These are phyloP conservation scores for Otus sunia DNA, from an alignment of 2,113 vertebrate species.

Conservation along the genomic window DNA sequence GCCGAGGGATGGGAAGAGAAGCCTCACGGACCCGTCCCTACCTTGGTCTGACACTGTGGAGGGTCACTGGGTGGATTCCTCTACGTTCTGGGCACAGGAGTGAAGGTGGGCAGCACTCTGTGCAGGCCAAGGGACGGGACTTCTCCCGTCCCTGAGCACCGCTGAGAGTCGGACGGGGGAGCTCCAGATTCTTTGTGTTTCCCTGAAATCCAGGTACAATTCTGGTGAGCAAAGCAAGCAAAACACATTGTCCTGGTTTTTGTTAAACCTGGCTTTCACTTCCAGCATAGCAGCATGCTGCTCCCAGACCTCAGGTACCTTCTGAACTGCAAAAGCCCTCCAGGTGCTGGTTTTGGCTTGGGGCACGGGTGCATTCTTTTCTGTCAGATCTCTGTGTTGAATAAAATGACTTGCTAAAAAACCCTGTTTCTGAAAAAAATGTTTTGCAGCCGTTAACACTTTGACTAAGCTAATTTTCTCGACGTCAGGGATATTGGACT, in stretches of 20 bases:
- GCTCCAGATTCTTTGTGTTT: neutral
- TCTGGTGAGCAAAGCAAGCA: neutral
- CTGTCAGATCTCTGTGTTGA: fast-evolving
- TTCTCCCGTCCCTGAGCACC: neutral
- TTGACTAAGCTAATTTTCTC: neutral
- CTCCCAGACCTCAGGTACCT: neutral
- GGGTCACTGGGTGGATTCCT: neutral
- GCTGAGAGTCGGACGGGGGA: fast-evolving
- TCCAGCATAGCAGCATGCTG: fast-evolving
- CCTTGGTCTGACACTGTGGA: neutral
- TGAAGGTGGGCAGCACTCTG: too few species aligned
- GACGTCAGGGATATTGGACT: neutral
- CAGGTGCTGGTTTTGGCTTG: neutral
- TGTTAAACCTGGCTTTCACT: neutral
- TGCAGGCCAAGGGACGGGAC: too few species aligned
- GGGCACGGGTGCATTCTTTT: neutral
- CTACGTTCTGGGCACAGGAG: neutral
- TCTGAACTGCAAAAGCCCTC: neutral
- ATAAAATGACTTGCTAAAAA: neutral
- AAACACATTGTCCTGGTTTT: neutral
- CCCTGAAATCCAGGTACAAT: neutral
- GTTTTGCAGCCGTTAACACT: neutral
- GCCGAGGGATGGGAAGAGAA: neutral
- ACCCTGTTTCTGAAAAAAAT: neutral
- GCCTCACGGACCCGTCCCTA: too few species aligned